Percentiles rank a stretch among this genome's conserved stretches.
These are phyloP conservation scores for Acromyrmex heyeri DNA, from an alignment of 1,140 invertebrate species.

Conservation along the genomic window DNA sequence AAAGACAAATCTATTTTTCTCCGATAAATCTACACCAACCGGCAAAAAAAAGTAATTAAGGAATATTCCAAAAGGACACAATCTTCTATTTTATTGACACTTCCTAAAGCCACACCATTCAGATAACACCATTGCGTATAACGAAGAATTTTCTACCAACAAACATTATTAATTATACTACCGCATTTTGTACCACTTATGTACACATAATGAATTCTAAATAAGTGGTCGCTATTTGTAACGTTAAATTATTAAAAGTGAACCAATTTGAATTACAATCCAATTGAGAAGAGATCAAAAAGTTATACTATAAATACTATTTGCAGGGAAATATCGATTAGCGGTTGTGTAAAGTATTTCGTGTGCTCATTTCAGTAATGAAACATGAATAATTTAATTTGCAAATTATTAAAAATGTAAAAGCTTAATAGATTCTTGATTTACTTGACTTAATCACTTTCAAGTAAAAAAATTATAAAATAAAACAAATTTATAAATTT, in stretches of 20 bases:
- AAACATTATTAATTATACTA: not conserved
- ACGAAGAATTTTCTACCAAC: not conserved
- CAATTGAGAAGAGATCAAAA: not conserved
- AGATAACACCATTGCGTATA: not conserved
- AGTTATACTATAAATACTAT: not conserved
- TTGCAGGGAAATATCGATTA: not conserved
- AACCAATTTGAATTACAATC: not conserved
- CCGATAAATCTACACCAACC: slow-evolving; percentile 26
- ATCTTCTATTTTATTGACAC: not conserved
- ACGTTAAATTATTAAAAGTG: not conserved
- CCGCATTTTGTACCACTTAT: not conserved
- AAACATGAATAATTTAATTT: not conserved
- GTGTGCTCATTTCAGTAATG: not conserved
- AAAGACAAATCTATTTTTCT: slow-evolving; percentile 51
- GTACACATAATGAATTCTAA: not conserved
- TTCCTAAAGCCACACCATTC: not conserved
- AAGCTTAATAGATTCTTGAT: not conserved
- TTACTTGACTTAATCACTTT: not conserved
- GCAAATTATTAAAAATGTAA: not conserved
- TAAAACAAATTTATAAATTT: not conserved
- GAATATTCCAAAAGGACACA: not conserved
- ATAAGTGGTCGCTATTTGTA: too few species aligned
- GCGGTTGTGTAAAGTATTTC: not conserved
- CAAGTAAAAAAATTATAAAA: not conserved
- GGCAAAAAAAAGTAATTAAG: not conserved